A percentile compares a stretch with the other conserved stretches of the same genome.
These are phyloP conservation scores for Ceratina calcarata DNA, from an alignment of 1,140 invertebrate genomes.

Conservation along the genomic window DNA sequence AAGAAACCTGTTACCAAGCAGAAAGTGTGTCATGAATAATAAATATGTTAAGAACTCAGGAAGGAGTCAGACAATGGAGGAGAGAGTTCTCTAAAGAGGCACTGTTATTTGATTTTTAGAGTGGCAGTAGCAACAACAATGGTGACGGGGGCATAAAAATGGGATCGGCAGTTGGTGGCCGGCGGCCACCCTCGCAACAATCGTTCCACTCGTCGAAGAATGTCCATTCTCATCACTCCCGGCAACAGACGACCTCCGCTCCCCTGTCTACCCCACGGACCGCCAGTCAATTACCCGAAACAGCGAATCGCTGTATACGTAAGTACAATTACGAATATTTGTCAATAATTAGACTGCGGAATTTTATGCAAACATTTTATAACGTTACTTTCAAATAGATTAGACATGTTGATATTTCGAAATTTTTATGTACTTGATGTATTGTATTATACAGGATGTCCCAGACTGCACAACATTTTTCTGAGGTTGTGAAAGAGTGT, in stretches of 20 bases:
- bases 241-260: conserved; percentile 58
- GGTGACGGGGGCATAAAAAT: conserved; percentile 64
- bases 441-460: too few species aligned
- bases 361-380: too few species aligned
- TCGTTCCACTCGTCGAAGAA: conserved; percentile 78
- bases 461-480: too few species aligned
- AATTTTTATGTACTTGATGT: too few species aligned
- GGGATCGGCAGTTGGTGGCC: conserved; percentile 57
- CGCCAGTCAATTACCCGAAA: conserved; percentile 68
- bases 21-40: too few species aligned
- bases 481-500: too few species aligned
- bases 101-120: conserved; percentile 58
- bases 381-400: too few species aligned
- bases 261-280: conserved; percentile 63
- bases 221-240: conserved; percentile 69
- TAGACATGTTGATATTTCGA: too few species aligned
- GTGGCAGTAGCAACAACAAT: conserved; percentile 71
- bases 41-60: too few species aligned
- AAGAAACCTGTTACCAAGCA: too few species aligned
- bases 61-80: too few species aligned
- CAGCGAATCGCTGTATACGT: conserved; percentile 71
- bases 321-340: conserved; percentile 56
- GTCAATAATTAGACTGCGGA: too few species aligned
- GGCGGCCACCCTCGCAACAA: conserved; percentile 70
- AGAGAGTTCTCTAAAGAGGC: neutral